Evolutionary conservation across 2,888 invertebrate genomes (phyloP).

Genomic region (Catocala sponsa): DNA sequence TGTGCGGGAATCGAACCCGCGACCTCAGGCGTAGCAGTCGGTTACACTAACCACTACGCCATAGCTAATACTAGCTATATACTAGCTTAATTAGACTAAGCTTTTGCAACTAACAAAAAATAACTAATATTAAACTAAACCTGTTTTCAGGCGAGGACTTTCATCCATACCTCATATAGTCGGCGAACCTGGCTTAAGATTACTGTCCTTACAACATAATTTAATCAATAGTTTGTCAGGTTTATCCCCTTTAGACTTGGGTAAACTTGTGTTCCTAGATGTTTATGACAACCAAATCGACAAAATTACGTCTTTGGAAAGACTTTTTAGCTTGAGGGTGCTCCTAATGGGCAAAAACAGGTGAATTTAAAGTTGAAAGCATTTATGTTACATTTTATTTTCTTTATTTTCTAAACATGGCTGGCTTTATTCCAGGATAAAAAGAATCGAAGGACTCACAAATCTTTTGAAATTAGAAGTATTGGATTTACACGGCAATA

Average conservation of each 20-base stretch:
- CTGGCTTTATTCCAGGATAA: constrained; percentile 87
- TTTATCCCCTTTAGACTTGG: constrained; percentile 86
- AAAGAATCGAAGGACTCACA: constrained; percentile 92
- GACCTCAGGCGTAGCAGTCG: no score
- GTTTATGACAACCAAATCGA: constrained; percentile 98
- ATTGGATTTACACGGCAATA: constrained; percentile 97
- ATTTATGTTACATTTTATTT: neutral
- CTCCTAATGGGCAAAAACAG: constrained; percentile 97
- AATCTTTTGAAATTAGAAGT: constrained; percentile 94
- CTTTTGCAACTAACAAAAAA: no score
- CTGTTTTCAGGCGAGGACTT: constrained; percentile 90
- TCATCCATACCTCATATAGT: constrained; percentile 95
- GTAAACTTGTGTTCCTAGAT: constrained; percentile 96
- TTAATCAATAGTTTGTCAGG: constrained; percentile 93
- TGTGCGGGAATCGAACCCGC: no score
- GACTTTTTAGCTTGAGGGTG: constrained; percentile 93
- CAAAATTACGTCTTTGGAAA: constrained; percentile 93
- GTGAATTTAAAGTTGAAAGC: constrained; percentile 66
- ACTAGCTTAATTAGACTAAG: no score
- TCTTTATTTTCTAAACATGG: neutral
- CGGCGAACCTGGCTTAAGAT: constrained; percentile 93
- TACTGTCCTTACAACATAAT: constrained; percentile 97
- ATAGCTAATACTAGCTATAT: no score
- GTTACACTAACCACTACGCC: no score
- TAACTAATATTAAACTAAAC: no score